These are phyloP conservation scores for Neofelis nebulosa DNA, from an alignment of 2,113 vertebrate species.

Conservation along the genomic window DNA sequence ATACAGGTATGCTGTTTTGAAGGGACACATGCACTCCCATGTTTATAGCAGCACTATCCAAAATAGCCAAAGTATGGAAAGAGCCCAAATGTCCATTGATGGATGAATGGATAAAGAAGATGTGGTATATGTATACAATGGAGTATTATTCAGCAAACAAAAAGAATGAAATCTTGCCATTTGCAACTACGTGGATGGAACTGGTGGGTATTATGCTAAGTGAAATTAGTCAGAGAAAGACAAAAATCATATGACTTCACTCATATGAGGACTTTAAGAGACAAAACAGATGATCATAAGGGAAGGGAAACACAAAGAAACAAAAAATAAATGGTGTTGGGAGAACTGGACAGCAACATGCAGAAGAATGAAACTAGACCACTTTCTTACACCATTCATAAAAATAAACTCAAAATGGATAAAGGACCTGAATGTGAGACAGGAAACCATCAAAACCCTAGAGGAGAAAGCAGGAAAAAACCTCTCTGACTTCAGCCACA, in stretches of 20 bases:
- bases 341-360: too few species aligned
- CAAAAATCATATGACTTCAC: neutral
- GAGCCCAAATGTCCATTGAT: neutral
- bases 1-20: neutral
- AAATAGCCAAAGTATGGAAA: neutral
- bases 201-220: neutral
- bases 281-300: neutral
- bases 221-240: neutral
- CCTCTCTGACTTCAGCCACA: too few species aligned
- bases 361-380: too few species aligned
- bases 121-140: neutral
- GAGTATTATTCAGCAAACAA: neutral
- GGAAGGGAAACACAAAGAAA: neutral
- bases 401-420: too few species aligned
- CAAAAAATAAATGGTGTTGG: too few species aligned
- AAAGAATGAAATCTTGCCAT: neutral
- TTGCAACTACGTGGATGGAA: neutral
- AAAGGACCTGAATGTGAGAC: too few species aligned
- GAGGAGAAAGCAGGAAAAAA: too few species aligned
- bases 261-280: neutral
- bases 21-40: neutral
- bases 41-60: neutral
- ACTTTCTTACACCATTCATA: too few species aligned
- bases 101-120: neutral
- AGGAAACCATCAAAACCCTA: too few species aligned